Conservation (phyloP, 1,140 invertebrate species). For the Hylyphantes graminicola region DNA sequence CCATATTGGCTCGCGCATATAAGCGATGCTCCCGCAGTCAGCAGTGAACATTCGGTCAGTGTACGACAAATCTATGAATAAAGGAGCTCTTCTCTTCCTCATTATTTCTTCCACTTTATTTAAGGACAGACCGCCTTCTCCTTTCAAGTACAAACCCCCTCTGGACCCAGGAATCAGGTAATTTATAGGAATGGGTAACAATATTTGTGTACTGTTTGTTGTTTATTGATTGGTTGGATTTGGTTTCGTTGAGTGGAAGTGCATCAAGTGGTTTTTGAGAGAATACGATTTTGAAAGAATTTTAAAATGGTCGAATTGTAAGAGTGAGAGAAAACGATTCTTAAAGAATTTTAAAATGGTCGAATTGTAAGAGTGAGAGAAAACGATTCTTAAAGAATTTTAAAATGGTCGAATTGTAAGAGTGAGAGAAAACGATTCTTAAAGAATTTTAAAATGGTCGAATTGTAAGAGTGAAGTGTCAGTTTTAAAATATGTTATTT, state of each 20-base stretch:
- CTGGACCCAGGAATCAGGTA: conserved; percentile 49
- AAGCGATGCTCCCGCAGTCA: conserved; percentile 25
- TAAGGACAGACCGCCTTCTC: conserved; percentile 56
- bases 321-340: too few species aligned
- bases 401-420: too few species aligned
- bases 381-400: too few species aligned
- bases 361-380: too few species aligned
- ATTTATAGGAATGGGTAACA: not conserved
- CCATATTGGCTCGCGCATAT: too few species aligned
- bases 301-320: too few species aligned
- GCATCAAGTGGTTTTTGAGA: not conserved
- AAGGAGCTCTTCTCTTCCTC: conserved; percentile 24
- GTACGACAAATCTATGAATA: conserved; percentile 51
- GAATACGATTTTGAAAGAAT: not conserved
- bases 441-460: too few species aligned
- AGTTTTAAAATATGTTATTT: too few species aligned
- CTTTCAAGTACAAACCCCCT: conserved; percentile 54
- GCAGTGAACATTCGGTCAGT: not conserved
- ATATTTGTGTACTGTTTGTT: too few species aligned
- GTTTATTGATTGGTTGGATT: not conserved
- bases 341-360: too few species aligned
- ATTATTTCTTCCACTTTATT: conserved; percentile 59
- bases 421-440: too few species aligned
- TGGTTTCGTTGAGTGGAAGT: not conserved
- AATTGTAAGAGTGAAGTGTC: too few species aligned